Conservation (phyloP, 2,797 vertebrate genomes). For the Orientallactaga sibirica region DNA sequence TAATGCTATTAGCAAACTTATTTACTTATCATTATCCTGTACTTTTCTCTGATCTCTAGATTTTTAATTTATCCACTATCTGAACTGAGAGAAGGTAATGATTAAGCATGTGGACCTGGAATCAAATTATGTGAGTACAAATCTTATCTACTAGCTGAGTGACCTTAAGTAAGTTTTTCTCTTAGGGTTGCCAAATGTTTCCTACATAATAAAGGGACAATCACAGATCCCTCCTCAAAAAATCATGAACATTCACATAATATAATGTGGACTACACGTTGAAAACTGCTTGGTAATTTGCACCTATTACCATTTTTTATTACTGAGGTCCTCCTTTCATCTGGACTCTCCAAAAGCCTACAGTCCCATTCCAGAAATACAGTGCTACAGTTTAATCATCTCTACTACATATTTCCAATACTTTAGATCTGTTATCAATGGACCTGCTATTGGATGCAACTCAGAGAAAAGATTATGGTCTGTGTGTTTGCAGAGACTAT, state of each 20-base stretch:
- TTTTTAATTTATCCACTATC: slow-evolving; percentile 26
- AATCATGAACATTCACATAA: background rate
- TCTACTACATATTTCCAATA: background rate
- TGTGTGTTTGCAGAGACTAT: background rate
- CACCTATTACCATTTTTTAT: background rate
- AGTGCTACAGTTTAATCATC: background rate
- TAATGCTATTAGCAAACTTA: background rate
- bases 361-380: background rate
- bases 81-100: background rate
- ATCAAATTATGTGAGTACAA: background rate
- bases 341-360: background rate
- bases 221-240: background rate
- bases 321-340: background rate
- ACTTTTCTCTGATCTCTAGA: background rate
- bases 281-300: background rate
- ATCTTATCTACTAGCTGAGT: background rate
- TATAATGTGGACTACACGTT: background rate
- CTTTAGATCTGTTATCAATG: background rate
- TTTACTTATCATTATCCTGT: background rate
- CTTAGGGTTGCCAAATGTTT: background rate
- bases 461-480: background rate
- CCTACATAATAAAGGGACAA: background rate
- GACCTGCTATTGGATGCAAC: too few relatives aligned
- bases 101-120: background rate
- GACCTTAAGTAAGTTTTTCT: background rate